Conservation (phyloP, 2,888 invertebrate species). For the Rhamnusium bicolor region DNA sequence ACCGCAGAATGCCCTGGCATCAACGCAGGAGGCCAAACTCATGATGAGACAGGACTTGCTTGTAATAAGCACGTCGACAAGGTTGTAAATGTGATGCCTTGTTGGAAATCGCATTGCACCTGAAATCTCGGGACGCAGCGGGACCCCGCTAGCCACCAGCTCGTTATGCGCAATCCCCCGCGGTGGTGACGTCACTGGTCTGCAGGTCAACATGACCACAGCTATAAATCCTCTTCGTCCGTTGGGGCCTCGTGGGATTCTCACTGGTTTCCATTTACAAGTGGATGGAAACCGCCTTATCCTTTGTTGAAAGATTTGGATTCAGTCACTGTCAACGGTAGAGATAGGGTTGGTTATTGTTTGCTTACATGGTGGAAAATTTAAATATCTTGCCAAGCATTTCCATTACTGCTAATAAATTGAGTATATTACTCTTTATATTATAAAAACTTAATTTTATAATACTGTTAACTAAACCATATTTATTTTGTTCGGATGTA, state of each 20-base stretch:
- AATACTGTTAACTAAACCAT: no score
- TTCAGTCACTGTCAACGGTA: constrained; percentile 23
- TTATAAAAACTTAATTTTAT: no score
- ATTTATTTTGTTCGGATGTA: no score
- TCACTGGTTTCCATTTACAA: constrained; percentile 50
- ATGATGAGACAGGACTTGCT: neutral
- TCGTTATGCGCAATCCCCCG: constrained; percentile 53
- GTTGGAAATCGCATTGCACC: constrained; percentile 32
- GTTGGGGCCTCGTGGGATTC: constrained; percentile 41
- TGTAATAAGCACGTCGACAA: constrained; percentile 11
- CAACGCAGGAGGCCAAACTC: neutral
- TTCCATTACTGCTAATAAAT: no score
- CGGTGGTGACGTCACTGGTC: constrained; percentile 51
- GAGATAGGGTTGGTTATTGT: neutral
- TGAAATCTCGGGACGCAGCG: constrained; percentile 42
- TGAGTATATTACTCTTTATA: no score
- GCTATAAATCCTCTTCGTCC: constrained; percentile 44
- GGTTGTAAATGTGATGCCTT: constrained; percentile 1
- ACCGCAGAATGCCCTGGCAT: neutral
- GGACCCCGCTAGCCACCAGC: constrained; percentile 40
- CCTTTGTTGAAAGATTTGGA: constrained; percentile 27
- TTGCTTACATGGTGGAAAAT: neutral
- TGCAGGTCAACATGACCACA: constrained; percentile 51
- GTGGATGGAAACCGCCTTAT: constrained; percentile 33
- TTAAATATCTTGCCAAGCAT: no score